Base-by-base conservation (phyloP, 1,140 invertebrate genomes). In the Phocides pigmalion region DNA sequence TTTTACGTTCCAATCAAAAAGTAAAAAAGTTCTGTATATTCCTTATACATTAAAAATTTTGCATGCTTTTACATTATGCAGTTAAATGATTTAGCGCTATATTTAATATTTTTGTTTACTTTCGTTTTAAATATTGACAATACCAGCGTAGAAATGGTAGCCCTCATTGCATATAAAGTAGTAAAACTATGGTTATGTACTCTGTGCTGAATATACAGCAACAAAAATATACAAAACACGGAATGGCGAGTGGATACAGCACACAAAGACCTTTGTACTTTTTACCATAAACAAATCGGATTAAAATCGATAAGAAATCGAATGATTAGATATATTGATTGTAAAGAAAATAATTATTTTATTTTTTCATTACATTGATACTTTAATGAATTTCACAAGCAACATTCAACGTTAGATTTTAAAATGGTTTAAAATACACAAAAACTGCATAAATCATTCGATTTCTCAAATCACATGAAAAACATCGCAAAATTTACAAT, bases 91-190 rank as follows among this genome's bases (percentile, higher is more conserved):
- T n/a, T n/a, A n/a, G n/a, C n/a, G n/a, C n/a, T n/a, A n/a, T n/a
- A n/a, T n/a, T n/a, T n/a, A n/a, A n/a, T n/a, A n/a, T n/a, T n/a
- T n/a, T n/a, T n/a, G n/a, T n/a, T n/a, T n/a, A n/a, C n/a, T n/a
- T n/a, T n/a, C n/a, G n/a, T 22, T 22, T 2, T 22, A 5, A 22
- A 5, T 22, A 22, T 2, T 22, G 28, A 32, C 28, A 5, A n/a
- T 32, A 11, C n/a, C 0, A 32, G 9, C 44, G 12, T 49, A 49
- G 25, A 49, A 44, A 59, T 15, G 35, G 44, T 62, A 47, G 32
- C 58, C 42, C 58, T 68, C 70, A 69, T 81, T 83, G 82, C 82
- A 82, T 77, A 79, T 84, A 85, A 80, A 51, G 68, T 64, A 66
- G 65, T 69, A 62, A 73, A 66, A 68, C 66, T 66, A 67, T 65